Base-by-base conservation (phyloP, 1,140 invertebrate genomes). In the Cydia amplana region DNA sequence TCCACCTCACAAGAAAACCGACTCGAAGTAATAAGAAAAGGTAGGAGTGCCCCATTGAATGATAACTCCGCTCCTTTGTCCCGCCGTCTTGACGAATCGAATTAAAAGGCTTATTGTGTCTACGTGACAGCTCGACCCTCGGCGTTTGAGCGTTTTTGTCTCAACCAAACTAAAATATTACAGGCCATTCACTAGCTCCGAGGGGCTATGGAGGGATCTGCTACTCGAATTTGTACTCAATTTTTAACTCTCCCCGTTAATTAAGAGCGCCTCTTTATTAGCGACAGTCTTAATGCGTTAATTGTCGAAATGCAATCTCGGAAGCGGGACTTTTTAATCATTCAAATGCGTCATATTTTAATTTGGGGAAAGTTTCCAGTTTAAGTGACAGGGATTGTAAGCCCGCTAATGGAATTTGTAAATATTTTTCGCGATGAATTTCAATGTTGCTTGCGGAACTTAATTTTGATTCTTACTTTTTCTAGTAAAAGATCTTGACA, bases 101-200 rank as follows among this genome's bases (percentile, higher is more conserved):
- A 93, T 93, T 93, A 93, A 93, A 93, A 93, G 91, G 91, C 91
- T 93, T 93, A 93, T 91, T 93, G 90, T 93, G 91, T 93, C 90
- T 91, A 93, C 91, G 91, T 93, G 91, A 91, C 90, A 91, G 89
- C 84, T 83, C 82, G 77, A 77, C 77, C 81, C 81, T 78, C 81
- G 77, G 78, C 82, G 55, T 75, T 79, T 73, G 82, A 82, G 80
- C 83, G 83, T 88, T 92, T 89, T 91, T 91, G 89, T 93, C 87
- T 91, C 88, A 87, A 87, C 81, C 85, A 93, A 93, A 92, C 91
- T 93, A 93, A 93, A 93, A 93, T 92, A 93, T 93, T 92, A 91
- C 89, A 85, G 88, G 82, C 87, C 87, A 92, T 93, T 92, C 90
- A 92, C 88, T 88, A 91, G 82, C 87, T 84, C 88, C 85, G 76